Evolutionary conservation across 1,140 invertebrate species (phyloP).

Genomic region (Ridgeia piscesae): DNA sequence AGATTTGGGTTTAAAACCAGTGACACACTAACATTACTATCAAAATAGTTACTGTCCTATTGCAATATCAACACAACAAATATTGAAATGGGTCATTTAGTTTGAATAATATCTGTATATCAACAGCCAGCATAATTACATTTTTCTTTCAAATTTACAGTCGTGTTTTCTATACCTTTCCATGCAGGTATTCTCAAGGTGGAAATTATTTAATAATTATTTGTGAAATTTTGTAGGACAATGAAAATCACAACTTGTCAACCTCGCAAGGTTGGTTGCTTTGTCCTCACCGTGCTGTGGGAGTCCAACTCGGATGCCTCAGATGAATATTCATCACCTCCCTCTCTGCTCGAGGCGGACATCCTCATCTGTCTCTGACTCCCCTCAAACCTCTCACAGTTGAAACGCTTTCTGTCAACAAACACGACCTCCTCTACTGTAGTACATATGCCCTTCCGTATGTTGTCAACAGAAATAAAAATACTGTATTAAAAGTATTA

Average conservation of each 20-base stretch:
- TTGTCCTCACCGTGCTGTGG: conserved; percentile 40
- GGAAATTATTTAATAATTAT: background rate
- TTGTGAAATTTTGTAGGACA: no score
- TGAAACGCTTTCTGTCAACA: conserved; percentile 40
- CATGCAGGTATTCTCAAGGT: background rate
- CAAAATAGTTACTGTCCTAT: background rate
- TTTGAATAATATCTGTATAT: background rate
- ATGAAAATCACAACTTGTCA: no score
- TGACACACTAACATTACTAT: background rate
- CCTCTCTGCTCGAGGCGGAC: conserved; percentile 48
- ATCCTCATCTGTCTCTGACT: conserved; percentile 26
- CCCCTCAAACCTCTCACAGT: conserved; percentile 32
- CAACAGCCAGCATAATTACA: background rate
- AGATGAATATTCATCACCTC: conserved; percentile 53
- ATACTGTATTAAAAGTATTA: no score
- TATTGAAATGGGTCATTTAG: background rate
- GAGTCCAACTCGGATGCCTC: conserved; percentile 52
- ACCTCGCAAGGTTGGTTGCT: background rate
- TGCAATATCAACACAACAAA: background rate
- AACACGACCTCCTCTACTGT: conserved; percentile 26
- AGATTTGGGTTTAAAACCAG: background rate
- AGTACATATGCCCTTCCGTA: no score
- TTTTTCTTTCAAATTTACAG: background rate
- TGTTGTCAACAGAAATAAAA: no score
- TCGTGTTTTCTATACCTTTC: background rate